Evolutionary conservation across 2,113 vertebrate genomes (phyloP).

Genomic region (Alces alces): DNA sequence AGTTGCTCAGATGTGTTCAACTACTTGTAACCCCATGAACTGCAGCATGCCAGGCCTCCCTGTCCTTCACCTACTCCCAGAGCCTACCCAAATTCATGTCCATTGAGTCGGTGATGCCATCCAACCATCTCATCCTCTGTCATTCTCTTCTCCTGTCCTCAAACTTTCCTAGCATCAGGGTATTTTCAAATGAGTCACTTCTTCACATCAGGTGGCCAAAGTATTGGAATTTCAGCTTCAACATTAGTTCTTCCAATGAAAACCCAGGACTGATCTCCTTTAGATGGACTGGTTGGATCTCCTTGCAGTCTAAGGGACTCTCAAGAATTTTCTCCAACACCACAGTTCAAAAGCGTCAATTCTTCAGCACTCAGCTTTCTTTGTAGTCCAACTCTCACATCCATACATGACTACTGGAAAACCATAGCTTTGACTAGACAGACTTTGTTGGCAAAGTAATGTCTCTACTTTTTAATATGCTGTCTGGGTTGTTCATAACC

Average conservation of each 20-base stretch:
- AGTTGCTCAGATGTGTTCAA: not conserved
- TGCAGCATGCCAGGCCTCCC: not conserved
- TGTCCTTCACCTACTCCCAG: not conserved
- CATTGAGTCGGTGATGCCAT: not conserved
- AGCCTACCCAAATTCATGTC: not conserved
- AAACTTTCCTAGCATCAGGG: not conserved
- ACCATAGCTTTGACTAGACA: not conserved
- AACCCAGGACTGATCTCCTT: too few species aligned
- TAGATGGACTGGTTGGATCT: too few species aligned
- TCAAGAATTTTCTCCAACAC: not conserved
- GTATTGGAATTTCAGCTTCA: not conserved
- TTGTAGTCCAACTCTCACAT: not conserved
- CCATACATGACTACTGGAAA: too few species aligned
- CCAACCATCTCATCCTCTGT: not conserved
- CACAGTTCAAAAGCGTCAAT: not conserved
- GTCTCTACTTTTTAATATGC: too few species aligned
- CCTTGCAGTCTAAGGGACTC: too few species aligned
- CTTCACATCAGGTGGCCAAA: not conserved
- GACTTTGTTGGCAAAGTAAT: too few species aligned
- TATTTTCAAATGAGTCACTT: not conserved
- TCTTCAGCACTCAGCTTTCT: rapidly evolving
- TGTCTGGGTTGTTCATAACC: not conserved
- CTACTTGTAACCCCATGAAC: not conserved
- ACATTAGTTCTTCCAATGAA: not conserved
- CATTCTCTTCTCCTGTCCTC: not conserved